These are phyloP conservation scores for Rotaria socialis DNA, from an alignment of 2,888 invertebrate species.

Conservation along the genomic window DNA sequence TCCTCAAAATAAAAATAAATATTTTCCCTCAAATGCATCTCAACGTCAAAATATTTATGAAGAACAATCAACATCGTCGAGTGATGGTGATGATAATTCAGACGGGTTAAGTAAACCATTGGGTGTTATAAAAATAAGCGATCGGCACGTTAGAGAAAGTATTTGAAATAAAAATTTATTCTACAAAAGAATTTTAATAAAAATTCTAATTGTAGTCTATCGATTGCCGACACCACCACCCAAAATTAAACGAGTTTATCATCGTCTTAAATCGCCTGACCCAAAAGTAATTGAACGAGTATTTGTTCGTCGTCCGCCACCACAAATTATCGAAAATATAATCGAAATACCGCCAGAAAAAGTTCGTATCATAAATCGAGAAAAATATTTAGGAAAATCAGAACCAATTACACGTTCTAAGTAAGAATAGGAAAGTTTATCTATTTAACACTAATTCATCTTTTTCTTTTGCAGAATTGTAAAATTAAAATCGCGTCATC, in stretches of 20 bases:
- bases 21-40: neutral
- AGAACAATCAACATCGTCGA: neutral
- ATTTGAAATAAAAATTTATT: neutral
- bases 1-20: neutral
- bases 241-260: neutral
- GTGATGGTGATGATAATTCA: neutral
- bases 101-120: conserved; percentile 24
- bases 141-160: conserved; percentile 2
- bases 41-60: neutral
- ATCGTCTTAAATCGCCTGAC: conserved; percentile 25
- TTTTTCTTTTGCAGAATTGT: neutral
- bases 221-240: conserved; percentile 30
- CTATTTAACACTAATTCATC: neutral
- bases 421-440: neutral
- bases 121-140: neutral
- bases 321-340: conserved; percentile 20
- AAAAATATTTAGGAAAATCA: neutral
- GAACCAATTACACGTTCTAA: neutral
- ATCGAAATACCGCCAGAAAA: conserved; percentile 18
- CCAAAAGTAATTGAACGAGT: conserved; percentile 17
- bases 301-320: conserved; percentile 26
- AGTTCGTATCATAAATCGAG: neutral
- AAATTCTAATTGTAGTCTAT: neutral
- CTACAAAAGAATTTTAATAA: neutral
- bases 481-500: neutral